A percentile compares a stretch with the other conserved stretches of the same genome.
phyloP scores from a whole-genome alignment of 2,888 invertebrate genomes.

The Hirtodrosophila duncani region DNA sequence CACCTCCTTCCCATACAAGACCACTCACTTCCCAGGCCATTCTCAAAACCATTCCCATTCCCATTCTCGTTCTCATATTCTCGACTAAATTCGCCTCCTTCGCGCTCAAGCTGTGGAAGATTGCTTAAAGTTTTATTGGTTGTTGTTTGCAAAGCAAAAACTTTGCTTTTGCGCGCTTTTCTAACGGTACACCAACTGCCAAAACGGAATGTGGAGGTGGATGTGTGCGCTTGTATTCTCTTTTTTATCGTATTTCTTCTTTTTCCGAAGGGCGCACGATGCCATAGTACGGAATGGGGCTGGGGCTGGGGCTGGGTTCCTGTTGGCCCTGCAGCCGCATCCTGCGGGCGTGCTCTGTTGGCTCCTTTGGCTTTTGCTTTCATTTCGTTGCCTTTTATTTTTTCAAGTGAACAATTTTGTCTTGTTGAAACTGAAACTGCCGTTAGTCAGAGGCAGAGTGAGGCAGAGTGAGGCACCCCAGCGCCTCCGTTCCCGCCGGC shows the following conservation, averaged over 20 bases:
- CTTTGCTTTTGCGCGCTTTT: slow-evolving; percentile 63
- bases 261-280: slow-evolving; percentile 30
- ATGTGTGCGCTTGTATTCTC: not conserved
- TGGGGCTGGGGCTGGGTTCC: no score
- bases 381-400: not conserved
- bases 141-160: slow-evolving; percentile 70
- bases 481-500: slow-evolving; percentile 7
- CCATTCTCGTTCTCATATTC: no score
- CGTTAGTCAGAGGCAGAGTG: slow-evolving; percentile 43
- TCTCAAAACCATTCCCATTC: no score
- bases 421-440: slow-evolving; percentile 62
- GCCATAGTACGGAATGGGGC: slow-evolving; percentile 15
- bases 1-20: no score
- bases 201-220: slow-evolving; percentile 24
- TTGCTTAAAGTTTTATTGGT: slow-evolving; percentile 74
- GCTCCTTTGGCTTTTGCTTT: slow-evolving; percentile 10
- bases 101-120: slow-evolving; percentile 60
- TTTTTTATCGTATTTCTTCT: not conserved
- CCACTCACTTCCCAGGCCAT: no score
- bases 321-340: slow-evolving; percentile 11
- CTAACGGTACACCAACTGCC: slow-evolving; percentile 54
- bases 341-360: no score
- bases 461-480: slow-evolving; percentile 1
- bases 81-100: not conserved
- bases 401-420: no score